phyloP scores from a whole-genome alignment of 2,797 vertebrate species.

The Myotis planiceps region DNA sequence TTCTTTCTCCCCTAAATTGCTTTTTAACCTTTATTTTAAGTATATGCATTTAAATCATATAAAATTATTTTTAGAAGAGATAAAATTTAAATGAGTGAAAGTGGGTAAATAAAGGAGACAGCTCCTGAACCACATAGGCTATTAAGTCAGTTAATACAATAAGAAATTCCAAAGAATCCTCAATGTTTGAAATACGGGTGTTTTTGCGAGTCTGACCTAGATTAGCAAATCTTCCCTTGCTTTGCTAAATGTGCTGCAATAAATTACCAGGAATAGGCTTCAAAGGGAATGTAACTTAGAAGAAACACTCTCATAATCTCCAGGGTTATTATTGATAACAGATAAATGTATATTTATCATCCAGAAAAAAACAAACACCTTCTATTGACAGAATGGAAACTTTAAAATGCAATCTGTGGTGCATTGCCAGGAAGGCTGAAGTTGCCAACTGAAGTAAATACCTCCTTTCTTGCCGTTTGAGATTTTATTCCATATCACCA shows the following conservation, averaged over 20 bases:
- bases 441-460: not conserved
- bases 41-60: not conserved
- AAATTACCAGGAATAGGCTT: conserved; percentile 53
- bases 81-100: conserved; percentile 23
- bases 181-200: conserved; percentile 15
- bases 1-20: not conserved
- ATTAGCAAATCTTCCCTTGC: not conserved
- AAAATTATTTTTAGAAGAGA: not conserved
- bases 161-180: not conserved
- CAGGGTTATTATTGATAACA: conserved; percentile 21
- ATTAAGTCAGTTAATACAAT: not conserved
- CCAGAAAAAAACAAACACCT: not conserved
- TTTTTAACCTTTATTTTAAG: conserved; percentile 28
- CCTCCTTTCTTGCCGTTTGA: not conserved
- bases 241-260: not conserved
- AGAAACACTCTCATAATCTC: conserved; percentile 18
- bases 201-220: conserved; percentile 25
- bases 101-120: not conserved
- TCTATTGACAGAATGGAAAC: not conserved
- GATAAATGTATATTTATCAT: conserved; percentile 2
- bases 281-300: conserved; percentile 22
- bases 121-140: not conserved
- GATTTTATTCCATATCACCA: not conserved
- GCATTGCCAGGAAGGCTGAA: not conserved
- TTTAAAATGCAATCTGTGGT: not conserved